Base-by-base conservation (phyloP, 2,888 invertebrate genomes). In the Eutolmus rufibarbis region DNA sequence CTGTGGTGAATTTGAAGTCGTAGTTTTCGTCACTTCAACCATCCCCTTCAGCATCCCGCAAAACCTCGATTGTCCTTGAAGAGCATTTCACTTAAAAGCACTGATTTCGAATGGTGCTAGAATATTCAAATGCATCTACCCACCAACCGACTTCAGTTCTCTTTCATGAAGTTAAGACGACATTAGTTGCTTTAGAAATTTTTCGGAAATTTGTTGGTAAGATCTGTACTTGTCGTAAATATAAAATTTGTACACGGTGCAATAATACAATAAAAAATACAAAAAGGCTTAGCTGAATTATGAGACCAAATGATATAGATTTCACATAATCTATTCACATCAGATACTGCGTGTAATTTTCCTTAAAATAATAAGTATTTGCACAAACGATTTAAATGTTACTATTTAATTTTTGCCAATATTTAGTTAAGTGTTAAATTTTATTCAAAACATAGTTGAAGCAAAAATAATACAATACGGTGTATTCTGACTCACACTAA, bases 91-190 rank as follows among this genome's bases (percentile, higher is more conserved):
- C 90, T 91, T 90, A 90, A 91, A 91, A 91, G 91, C 91, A 91
- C 91, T 91, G 91, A 91, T 91, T 91, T 91, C 91, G 91, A 91
- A 91, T 91, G 91, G 91, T 91, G 91, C 91, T 91, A 91, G 91
- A 91, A 90, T 90, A 90, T 88, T 87, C 88, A 89, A 88, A 87
- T 88, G 76, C 87, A 91, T 91, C 91, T 91, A 91, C 90, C 90
- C 91, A 91, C 91, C 91, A 91, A 91, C 90, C 91, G 91, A 91
- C 91, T 91, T 91, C 91, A 91, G 91, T 91, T 91, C 91, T 91
- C 90, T 89, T 89, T 87, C 84, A 89, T 87, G 88, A 89, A 88
- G 37, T 9, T 37, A 19, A 51, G 23, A 19, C 23, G 12, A 28
- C 9, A 28, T 66, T 57, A 16, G 5, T 51, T 51, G 2, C 51